Evolutionary conservation across 2,888 invertebrate species (phyloP), one percentile per base, ranked within the genome.

Genomic region (Chelonus formosanus): DNA sequence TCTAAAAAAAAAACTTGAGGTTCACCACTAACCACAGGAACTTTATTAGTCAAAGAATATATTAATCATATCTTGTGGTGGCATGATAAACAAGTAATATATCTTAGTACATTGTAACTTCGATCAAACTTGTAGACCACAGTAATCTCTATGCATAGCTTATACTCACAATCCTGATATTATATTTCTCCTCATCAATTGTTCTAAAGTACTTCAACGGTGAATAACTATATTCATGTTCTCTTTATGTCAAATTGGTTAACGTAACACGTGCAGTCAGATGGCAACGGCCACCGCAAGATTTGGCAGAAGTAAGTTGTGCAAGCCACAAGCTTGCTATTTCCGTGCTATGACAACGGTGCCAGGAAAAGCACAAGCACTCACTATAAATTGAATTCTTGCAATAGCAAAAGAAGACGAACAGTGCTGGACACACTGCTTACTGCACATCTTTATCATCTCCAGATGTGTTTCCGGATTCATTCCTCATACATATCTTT

Each of bases 351-450:
- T 68, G 67, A 44, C 72, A 69, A 69, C 69, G 73, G 65, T 76
- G 75, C 76, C 76, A 76, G 72, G 73, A 75, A 74, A 74, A 74
- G 73, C 73, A 71, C 75, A 72, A 74, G 75, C 73, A 74, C 73
- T 73, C 72, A 67, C 73, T 72, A 71, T 71, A 75, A 74, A 73
- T 65, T 71, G 70, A 73, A 73, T 74, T 75, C 76, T 73, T 72
- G 73, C 67, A 68, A 71, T 72, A 68, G 66, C 67, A 8, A 59
- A 59, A 64, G 57, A 32, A 45, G 7, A 44, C 32, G n/a, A 45
- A 47, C 3, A 35, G 10, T 47, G 48, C 20, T 20, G 20, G 10
- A 45, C 6, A 32, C 44, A 31, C 20, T 43, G 47, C n/a, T 60
- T 31, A 50, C 60, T 36, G 47, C 36, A 52, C 31, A 36, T 60